Evolutionary conservation across 2,888 invertebrate species (phyloP), one percentile per base, ranked within the genome.

Genomic region (Empis stercorea): DNA sequence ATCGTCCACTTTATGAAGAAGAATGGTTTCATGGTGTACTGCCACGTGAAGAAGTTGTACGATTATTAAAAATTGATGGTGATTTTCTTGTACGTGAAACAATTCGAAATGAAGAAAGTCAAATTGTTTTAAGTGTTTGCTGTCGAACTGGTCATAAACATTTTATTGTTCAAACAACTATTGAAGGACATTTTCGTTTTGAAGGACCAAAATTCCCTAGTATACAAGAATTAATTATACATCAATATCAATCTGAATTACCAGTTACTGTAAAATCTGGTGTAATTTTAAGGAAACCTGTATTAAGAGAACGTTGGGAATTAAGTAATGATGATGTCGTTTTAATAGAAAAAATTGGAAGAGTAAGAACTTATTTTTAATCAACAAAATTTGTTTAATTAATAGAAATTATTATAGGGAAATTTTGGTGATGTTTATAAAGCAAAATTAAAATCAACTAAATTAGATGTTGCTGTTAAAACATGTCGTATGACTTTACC

Each of bases 1-100:
- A 79, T 61, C 80, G 84, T 38, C 79, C 82, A 11, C 69, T 87
- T 42, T 84, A 89, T 52, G 91, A 93, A 57, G 93, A 94, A 70
- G 92, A 93, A 65, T 95, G 94, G 94, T 95, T 95, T 71, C 96
- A 96, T 63, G 96, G 96, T 1, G 93, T 95, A 11, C 70, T 96
- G 49, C 96, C 96, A 0, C 76, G 96, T 13, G 95, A 95, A 68
- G 95, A 96, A 72, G 95, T 95, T 30, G 93, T 94, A 39, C 74
- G 94, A 51, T 73, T 96, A 37, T 73, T 96, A 51, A 80, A 84
- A n/a, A 83, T 83, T 47, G 89, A 96, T 57, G 96, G 96, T 0
- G 95, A 96, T 66, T 96, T 91, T 69, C 73, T 96, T 49, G 93
- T 96, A 48, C 76, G 95, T 23, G 93, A 95, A 72, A 94, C 93